Base-by-base conservation (phyloP, 2,888 invertebrate genomes). In the Odontothrips loti region DNA sequence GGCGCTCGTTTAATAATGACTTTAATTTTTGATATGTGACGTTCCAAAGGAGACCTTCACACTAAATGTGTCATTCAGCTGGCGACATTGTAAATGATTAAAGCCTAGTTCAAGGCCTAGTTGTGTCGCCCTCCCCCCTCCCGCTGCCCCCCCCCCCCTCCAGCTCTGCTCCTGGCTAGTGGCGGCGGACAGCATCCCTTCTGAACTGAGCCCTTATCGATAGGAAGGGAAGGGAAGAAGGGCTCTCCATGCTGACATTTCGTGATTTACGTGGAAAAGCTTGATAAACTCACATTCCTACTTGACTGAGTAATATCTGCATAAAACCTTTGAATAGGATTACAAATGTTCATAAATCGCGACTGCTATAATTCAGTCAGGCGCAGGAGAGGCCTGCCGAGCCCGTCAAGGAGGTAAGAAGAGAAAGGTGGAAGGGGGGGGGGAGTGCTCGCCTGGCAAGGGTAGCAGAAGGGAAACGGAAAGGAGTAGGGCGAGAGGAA, bases 331-430 rank as follows among this genome's bases (percentile, higher is more conserved):
- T 75, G 87, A 88, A 88, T 88, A 86, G 88, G 87, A 88, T 88
- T 88, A 88, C 88, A 88, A 88, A 87, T 88, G 88, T 87, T 87
- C 87, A 88, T 88, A 88, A 88, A 88, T 88, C 87, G 86, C 87
- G 86, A 86, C 86, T 86, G 87, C 87, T 85, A 87, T 88, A 88
- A 88, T 87, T 87, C 88, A 87, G 87, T 87, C 87, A 87, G 86
- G 86, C 84, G 84, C 75, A 47, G 75, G 34, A 43, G 34, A 47
- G 63, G 75, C 43, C 80, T 34, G 27, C 27, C 79, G 80, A 79
- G 51, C 80, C 47, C 47, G 63, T 47, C 58, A 58, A 68, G 79
- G 80, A 80, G 81, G 80, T 79, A 51, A 81, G 79, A 48, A 27
- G 79, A 81, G 58, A 80, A 68, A n/a, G 63, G 68, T 29, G 47